phyloP scores from a whole-genome alignment of 2,113 vertebrate genomes.

The Ciconia maguari region DNA sequence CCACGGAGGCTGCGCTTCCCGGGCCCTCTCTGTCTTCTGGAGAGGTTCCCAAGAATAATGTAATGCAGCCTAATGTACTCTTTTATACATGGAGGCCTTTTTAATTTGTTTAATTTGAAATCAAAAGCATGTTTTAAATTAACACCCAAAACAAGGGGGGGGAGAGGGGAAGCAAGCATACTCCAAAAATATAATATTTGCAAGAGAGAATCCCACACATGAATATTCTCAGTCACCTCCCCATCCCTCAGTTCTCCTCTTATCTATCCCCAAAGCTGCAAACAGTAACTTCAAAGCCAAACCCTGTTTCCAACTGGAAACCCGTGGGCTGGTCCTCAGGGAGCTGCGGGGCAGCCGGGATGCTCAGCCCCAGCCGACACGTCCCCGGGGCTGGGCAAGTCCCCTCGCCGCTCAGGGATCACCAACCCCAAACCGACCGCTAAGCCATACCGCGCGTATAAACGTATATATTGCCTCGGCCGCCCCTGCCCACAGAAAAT shows the following conservation, averaged over 20 bases:
- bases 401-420: neutral
- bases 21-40: neutral
- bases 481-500: neutral
- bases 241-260: neutral
- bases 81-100: neutral
- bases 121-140: neutral
- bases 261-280: neutral
- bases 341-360: neutral
- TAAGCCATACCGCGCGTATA: fast-evolving
- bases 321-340: neutral
- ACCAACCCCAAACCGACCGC: neutral
- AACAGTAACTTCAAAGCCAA: neutral
- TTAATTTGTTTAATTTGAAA: neutral
- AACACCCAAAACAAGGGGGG: neutral
- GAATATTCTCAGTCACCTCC: neutral
- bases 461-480: neutral
- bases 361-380: neutral
- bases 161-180: neutral
- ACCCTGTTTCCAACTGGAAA: neutral
- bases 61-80: neutral
- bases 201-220: neutral
- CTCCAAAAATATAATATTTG: neutral
- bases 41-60: neutral
- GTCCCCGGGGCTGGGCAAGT: neutral
- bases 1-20: fast-evolving